A percentile compares a stretch with the other conserved stretches of the same genome.
Evolutionary conservation across 2,113 vertebrate genomes (phyloP).

Genomic region (Calyptommatus sinebrachiatus): DNA sequence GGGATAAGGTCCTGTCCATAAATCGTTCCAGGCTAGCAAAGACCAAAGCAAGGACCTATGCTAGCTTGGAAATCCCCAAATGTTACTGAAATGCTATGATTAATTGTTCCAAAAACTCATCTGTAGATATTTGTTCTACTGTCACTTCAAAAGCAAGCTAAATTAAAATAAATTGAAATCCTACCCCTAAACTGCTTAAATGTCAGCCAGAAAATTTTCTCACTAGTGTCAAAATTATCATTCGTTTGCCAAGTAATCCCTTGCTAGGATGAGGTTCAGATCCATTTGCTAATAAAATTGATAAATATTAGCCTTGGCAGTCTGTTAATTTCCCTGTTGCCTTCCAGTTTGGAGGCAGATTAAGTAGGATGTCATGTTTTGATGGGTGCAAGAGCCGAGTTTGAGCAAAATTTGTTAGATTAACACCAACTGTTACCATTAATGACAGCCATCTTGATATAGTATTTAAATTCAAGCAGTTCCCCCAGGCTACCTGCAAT

Average conservation of each 20-base stretch:
- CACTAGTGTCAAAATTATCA: neutral
- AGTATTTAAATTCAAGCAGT: constrained; percentile 61
- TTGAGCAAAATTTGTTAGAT: constrained; percentile 45
- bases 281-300: constrained; percentile 39
- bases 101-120: neutral
- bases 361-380: constrained; percentile 37
- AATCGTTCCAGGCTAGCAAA: too few species aligned
- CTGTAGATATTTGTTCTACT: neutral
- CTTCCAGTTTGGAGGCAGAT: constrained; percentile 42
- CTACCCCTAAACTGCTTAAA: neutral
- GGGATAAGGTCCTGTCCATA: too few species aligned
- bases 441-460: constrained; percentile 52
- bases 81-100: neutral
- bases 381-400: constrained; percentile 39
- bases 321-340: constrained; percentile 22
- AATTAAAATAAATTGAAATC: constrained; percentile 12
- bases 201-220: neutral
- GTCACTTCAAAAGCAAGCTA: neutral
- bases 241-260: constrained; percentile 8
- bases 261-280: constrained; percentile 34
- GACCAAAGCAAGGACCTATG: too few species aligned
- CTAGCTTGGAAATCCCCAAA: neutral
- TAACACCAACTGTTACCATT: constrained; percentile 57
- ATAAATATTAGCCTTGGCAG: constrained; percentile 46
- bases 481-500: constrained; percentile 53